These are phyloP conservation scores for Spodoptera picta DNA, from an alignment of 2,888 invertebrate species.

Conservation along the genomic window DNA sequence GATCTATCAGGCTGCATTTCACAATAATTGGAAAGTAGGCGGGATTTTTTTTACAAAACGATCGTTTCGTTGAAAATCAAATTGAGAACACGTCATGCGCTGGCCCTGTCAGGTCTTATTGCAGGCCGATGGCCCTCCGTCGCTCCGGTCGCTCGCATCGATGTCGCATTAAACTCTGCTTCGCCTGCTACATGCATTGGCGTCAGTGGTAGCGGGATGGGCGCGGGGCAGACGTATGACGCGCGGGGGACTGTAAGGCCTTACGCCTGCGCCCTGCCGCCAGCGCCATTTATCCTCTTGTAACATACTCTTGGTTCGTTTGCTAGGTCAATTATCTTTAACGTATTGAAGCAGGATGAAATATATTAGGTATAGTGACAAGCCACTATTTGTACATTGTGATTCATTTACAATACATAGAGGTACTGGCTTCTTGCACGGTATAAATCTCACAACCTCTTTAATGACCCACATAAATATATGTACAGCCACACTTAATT, in stretches of 20 bases:
- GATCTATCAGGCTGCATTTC: conserved; percentile 9
- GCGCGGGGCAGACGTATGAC: conserved; percentile 71
- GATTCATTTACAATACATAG: not conserved
- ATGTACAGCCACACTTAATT: conserved; percentile 14
- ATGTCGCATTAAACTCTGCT: conserved; percentile 73
- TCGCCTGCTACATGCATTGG: conserved; percentile 65
- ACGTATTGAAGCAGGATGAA: conserved; percentile 69
- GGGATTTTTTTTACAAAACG: conserved; percentile 5
- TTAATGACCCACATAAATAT: conserved; percentile 6
- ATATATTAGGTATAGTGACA: conserved; percentile 43
- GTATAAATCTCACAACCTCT: not conserved
- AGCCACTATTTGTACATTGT: conserved; percentile 20
- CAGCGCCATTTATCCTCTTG: conserved; percentile 77
- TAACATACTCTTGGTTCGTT: conserved; percentile 79
- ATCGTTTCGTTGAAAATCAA: conserved; percentile 65
- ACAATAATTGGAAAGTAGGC: conserved; percentile 9
- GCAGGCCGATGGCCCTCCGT: conserved; percentile 60
- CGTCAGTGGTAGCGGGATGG: conserved; percentile 64
- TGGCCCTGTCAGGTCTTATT: conserved; percentile 67
- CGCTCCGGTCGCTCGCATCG: conserved; percentile 67
- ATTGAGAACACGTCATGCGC: conserved; percentile 68
- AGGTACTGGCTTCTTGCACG: not conserved
- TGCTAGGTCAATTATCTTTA: conserved; percentile 80
- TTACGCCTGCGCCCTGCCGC: conserved; percentile 77
- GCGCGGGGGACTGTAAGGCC: conserved; percentile 71